Conservation (phyloP, 2,113 vertebrate species). For the Hydrochoerus hydrochaeris region DNA sequence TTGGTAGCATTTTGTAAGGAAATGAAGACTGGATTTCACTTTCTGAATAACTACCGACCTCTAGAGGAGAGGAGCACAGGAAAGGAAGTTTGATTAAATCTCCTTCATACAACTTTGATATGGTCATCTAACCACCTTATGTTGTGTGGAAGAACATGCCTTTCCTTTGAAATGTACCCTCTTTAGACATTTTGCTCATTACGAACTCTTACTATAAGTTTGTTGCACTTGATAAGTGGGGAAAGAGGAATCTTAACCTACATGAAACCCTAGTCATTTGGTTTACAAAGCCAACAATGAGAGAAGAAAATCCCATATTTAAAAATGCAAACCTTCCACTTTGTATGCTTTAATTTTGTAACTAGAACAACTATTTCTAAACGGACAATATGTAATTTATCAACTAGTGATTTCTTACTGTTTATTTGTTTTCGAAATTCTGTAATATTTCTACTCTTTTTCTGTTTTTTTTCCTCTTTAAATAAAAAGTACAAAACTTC, state of each 20-base stretch:
- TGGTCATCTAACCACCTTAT: neutral
- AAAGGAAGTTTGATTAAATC: neutral
- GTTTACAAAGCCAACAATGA: neutral
- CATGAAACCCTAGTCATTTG: neutral
- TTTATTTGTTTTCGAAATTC: too few species aligned
- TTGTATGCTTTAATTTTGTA: too few species aligned
- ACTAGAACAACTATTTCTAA: too few species aligned
- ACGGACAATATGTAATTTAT: too few species aligned
- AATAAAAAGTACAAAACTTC: neutral
- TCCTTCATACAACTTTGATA: constrained; percentile 22
- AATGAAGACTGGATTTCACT: constrained; percentile 41
- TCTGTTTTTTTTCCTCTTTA: too few species aligned
- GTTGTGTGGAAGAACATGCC: neutral
- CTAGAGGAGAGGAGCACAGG: neutral
- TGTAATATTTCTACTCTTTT: too few species aligned
- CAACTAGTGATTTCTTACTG: too few species aligned
- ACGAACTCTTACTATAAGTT: neutral
- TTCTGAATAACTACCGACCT: constrained; percentile 10
- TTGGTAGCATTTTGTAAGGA: constrained; percentile 30
- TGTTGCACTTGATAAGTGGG: neutral
- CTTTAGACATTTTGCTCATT: constrained; percentile 24
- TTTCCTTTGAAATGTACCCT: neutral
- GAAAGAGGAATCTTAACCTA: neutral
- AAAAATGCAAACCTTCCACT: too few species aligned
- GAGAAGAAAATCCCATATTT: neutral